Conservation (phyloP, 2,797 vertebrate genomes). For the Cygnus olor region DNA sequence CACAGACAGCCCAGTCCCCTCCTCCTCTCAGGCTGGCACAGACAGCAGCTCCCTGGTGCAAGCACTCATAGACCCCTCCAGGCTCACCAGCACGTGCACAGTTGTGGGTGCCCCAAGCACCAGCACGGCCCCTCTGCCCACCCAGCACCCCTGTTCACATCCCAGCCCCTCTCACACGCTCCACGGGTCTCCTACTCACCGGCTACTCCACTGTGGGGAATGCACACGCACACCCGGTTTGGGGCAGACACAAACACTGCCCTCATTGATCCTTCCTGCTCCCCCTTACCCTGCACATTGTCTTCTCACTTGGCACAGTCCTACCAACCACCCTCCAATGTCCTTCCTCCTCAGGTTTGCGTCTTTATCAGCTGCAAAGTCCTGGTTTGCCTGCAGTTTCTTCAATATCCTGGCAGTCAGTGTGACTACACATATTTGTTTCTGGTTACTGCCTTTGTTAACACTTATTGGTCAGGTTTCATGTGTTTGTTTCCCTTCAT, state of each 20-base stretch:
- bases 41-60: neutral
- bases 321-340: neutral
- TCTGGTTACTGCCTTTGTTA: neutral
- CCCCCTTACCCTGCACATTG: neutral
- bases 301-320: neutral
- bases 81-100: fast-evolving
- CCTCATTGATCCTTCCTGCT: neutral
- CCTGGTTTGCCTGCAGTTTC: neutral
- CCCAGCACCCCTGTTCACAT: fast-evolving
- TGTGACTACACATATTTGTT: neutral
- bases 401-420: neutral
- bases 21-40: neutral
- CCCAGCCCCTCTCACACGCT: fast-evolving
- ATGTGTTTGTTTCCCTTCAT: neutral
- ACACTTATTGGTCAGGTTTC: neutral
- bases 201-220: fast-evolving
- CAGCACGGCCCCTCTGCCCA: fast-evolving
- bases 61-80: too few relatives aligned
- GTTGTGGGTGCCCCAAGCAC: fast-evolving
- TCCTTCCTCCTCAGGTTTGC: neutral
- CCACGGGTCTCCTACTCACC: fast-evolving
- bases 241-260: neutral
- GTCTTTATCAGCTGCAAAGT: neutral
- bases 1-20: fast-evolving
- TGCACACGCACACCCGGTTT: fast-evolving